Base-by-base conservation (phyloP, 2,888 invertebrate genomes). In the Ectemnius cavifrons region DNA sequence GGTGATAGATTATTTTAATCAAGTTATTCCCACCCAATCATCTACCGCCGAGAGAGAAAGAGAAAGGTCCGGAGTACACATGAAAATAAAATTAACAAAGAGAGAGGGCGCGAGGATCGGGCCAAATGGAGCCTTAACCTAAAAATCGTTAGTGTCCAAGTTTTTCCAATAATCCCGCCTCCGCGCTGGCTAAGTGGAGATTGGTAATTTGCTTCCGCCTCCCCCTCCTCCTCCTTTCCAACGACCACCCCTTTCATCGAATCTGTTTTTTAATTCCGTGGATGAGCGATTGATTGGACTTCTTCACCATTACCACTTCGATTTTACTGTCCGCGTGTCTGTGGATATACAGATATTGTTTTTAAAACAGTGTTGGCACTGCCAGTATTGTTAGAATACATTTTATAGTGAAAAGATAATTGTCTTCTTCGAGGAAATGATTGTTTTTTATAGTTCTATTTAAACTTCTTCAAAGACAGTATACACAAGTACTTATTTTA, bases 1-100 rank as follows among this genome's bases (percentile, higher is more conserved):
- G 73, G 78, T 88, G 86, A 88, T 86, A 84, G 85, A 88, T 88
- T 83, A 85, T 86, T 88, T 88, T 86, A 86, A 87, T 88, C 85
- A 85, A 87, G 82, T 85, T 85, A 85, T 81, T 80, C 72, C 77
- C 72, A 78, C 75, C 80, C 78, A 75, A 84, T 83, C 78, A 75
- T 78, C 73, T 61, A 37, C 72, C 5, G n/a, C 16, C 52, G 8
- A 52, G 71, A 67, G 64, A 69, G 65, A 27, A 23, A 28, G 5
- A 23, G 57, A 59, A 62, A 46, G 63, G 64, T 60, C 14, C 66
- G 64, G 57, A 66, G 63, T 74, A 60, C 75, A 75, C 76, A 80
- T 76, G 78, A 82, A 82, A 82, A 78, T 82, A 73, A 70, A 78
- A 82, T 82, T 82, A 80, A 78, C 27, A 63, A 16, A 63, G 46